These are phyloP conservation scores for Scaptomyza tumidula DNA, from an alignment of 2,888 invertebrate species.

Conservation along the genomic window DNA sequence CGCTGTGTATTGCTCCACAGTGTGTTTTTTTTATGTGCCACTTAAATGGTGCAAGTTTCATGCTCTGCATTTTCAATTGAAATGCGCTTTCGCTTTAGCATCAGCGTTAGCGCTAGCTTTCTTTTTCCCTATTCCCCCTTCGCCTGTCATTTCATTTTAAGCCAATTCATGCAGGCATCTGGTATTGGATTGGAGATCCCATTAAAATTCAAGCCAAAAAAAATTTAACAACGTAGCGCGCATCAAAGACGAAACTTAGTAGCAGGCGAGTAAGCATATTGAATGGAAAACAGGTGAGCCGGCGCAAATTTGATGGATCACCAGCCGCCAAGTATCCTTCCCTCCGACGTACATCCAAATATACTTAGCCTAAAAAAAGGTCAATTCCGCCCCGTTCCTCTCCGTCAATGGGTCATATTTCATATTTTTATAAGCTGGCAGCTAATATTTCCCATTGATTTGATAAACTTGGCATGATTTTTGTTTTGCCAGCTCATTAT, in stretches of 20 bases:
- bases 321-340: slow-evolving; percentile 12
- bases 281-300: slow-evolving; percentile 64
- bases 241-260: slow-evolving; percentile 63
- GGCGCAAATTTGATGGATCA: slow-evolving; percentile 69
- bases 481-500: slow-evolving; percentile 78
- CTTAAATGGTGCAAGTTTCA: slow-evolving; percentile 63
- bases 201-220: slow-evolving; percentile 54
- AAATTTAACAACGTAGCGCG: slow-evolving; percentile 32
- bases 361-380: slow-evolving; percentile 21
- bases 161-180: slow-evolving; percentile 48
- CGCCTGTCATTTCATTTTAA: slow-evolving; percentile 7
- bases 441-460: slow-evolving; percentile 68
- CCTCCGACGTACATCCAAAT: background rate
- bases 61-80: slow-evolving; percentile 51
- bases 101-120: background rate
- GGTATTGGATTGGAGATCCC: slow-evolving; percentile 34
- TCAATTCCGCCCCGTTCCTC: slow-evolving; percentile 2
- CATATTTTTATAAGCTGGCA: slow-evolving; percentile 64
- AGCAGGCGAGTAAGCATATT: slow-evolving; percentile 48
- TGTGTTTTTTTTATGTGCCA: slow-evolving; percentile 63
- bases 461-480: slow-evolving; percentile 74
- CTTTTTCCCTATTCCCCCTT: background rate
- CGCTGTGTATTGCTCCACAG: slow-evolving; percentile 1
- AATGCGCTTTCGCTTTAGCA: slow-evolving; percentile 18
- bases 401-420: slow-evolving; percentile 51